phyloP scores from a whole-genome alignment of 2,888 invertebrate genomes.

The Agrochola lota region DNA sequence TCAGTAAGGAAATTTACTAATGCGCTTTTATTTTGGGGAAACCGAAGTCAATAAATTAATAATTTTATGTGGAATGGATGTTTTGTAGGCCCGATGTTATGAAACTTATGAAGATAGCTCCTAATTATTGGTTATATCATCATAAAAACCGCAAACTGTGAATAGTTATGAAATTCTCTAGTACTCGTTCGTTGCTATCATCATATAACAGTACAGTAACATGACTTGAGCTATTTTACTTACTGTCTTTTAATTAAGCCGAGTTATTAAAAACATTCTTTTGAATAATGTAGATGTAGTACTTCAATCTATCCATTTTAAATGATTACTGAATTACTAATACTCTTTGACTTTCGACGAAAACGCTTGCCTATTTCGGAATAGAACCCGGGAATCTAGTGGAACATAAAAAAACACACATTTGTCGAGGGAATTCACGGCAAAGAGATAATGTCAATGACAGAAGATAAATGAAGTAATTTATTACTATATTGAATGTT shows the following conservation, averaged over 20 bases:
- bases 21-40: slow-evolving; percentile 1
- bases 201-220: not conserved
- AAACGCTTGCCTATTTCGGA: not conserved
- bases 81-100: not conserved
- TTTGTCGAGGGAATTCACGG: slow-evolving; percentile 26
- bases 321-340: not conserved
- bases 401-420: not conserved
- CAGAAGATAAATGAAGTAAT: slow-evolving; percentile 22
- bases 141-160: not conserved
- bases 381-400: no score
- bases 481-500: slow-evolving; percentile 24
- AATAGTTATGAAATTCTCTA: not conserved
- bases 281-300: not conserved
- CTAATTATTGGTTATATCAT: not conserved
- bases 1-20: slow-evolving; percentile 15
- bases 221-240: not conserved
- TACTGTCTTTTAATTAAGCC: no score
- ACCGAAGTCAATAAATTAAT: not conserved
- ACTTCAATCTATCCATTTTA: not conserved
- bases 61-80: not conserved
- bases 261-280: no score
- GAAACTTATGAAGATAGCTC: not conserved
- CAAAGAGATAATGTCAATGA: slow-evolving; percentile 35
- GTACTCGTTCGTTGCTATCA: no score
- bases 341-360: not conserved